phyloP scores from a whole-genome alignment of 2,888 invertebrate species.

The Cantharis flavilabris region DNA sequence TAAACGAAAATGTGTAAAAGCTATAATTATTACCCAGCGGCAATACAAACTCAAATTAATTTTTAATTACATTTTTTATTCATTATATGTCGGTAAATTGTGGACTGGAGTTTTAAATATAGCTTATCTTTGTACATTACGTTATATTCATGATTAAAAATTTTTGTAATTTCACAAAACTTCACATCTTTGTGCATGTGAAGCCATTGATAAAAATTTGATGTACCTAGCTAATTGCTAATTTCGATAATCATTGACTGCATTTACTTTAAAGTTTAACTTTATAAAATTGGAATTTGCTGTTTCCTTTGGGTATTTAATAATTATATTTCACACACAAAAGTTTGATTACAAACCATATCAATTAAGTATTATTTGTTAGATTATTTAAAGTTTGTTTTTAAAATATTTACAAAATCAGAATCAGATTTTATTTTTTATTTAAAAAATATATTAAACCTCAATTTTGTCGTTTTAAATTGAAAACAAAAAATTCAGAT shows the following conservation, averaged over 20 bases:
- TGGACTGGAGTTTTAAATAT: neutral
- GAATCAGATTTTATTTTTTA: neutral
- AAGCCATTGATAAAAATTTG: neutral
- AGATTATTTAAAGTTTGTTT: neutral
- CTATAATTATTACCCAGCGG: neutral
- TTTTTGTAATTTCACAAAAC: neutral
- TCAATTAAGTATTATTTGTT: neutral
- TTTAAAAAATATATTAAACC: no score
- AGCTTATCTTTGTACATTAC: neutral
- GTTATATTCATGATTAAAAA: neutral
- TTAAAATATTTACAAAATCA: neutral
- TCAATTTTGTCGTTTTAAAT: no score
- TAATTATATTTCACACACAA: neutral
- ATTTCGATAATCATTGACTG: neutral
- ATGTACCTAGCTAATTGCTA: neutral
- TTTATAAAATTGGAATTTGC: neutral
- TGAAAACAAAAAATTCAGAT: no score
- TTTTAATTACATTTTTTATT: neutral
- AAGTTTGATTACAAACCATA: neutral
- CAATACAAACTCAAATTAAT: neutral
- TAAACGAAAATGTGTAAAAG: neutral
- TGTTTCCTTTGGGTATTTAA: neutral
- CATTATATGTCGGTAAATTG: neutral
- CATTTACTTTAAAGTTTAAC: neutral
- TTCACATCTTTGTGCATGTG: neutral